phyloP scores from a whole-genome alignment of 2,113 vertebrate species.

The Megalops atlanticus region DNA sequence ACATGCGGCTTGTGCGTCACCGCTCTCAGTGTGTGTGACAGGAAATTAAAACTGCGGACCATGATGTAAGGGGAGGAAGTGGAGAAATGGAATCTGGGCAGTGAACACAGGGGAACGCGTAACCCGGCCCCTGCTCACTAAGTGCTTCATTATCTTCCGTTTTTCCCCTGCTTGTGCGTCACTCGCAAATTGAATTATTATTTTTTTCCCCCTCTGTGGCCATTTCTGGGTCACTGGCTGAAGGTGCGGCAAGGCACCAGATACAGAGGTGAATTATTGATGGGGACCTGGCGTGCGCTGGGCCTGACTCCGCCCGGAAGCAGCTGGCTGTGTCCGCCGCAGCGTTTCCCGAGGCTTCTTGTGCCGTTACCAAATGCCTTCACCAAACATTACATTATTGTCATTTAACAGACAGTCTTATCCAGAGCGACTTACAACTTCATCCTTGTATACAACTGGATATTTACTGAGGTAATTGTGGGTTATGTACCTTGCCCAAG shows the following conservation, averaged over 20 bases:
- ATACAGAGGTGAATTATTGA: background rate
- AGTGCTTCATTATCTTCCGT: background rate
- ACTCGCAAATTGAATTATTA: background rate
- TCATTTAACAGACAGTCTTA: too few relatives aligned
- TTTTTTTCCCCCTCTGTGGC: background rate
- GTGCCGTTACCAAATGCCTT: background rate
- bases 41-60: slow-evolving; percentile 1
- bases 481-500: too few relatives aligned
- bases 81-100: background rate
- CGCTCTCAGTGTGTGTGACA: background rate
- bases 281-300: background rate
- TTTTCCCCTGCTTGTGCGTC: background rate
- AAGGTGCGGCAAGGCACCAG: background rate
- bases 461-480: too few relatives aligned
- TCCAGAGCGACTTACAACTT: too few relatives aligned
- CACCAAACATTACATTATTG: too few relatives aligned
- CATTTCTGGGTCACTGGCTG: background rate
- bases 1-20: background rate
- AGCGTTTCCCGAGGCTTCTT: too few relatives aligned
- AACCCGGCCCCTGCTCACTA: background rate
- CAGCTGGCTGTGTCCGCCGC: too few relatives aligned
- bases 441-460: too few relatives aligned
- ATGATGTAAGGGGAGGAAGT: background rate
- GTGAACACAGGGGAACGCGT: background rate
- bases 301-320: too few relatives aligned